Percentiles rank a stretch among this genome's conserved stretches.
Conservation (phyloP, 2,797 vertebrate genomes). For the Danio albolineatus region DNA sequence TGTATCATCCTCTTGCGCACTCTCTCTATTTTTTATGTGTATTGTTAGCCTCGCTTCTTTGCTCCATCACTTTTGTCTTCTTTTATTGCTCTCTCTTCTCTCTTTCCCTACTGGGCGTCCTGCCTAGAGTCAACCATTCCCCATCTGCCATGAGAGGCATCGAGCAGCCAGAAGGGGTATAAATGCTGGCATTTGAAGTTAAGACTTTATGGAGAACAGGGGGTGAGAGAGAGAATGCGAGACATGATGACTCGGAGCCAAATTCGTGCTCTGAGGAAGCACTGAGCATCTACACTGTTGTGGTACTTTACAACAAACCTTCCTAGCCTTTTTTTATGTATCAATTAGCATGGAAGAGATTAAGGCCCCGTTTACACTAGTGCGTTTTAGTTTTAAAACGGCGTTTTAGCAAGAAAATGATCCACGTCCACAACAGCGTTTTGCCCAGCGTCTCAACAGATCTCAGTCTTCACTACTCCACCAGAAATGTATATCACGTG, state of each 20-base stretch:
- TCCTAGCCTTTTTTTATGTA: background rate
- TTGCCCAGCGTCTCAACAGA: no score
- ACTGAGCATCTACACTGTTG: constrained; percentile 3
- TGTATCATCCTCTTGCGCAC: background rate
- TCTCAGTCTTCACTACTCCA: no score
- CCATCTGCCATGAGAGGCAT: constrained; percentile 57
- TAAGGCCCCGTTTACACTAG: no score
- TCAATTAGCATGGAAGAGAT: background rate
- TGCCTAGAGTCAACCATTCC: constrained; percentile 48
- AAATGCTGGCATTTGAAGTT: constrained; percentile 44
- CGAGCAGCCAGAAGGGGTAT: constrained; percentile 53
- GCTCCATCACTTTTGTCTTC: background rate
- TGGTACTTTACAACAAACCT: background rate
- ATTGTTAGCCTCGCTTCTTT: background rate
- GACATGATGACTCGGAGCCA: constrained; percentile 26
- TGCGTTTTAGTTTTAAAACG: no score
- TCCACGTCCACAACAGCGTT: no score
- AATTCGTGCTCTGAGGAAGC: constrained; percentile 13
- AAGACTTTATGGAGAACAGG: constrained; percentile 28
- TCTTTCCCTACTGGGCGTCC: constrained; percentile 39
- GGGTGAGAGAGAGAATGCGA: background rate
- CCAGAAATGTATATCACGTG: no score
- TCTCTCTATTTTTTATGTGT: background rate
- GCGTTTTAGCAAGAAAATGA: no score
- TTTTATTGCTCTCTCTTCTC: constrained; percentile 18